Conservation (phyloP, 2,113 vertebrate genomes). For the Acrocephalus arundinaceus region DNA sequence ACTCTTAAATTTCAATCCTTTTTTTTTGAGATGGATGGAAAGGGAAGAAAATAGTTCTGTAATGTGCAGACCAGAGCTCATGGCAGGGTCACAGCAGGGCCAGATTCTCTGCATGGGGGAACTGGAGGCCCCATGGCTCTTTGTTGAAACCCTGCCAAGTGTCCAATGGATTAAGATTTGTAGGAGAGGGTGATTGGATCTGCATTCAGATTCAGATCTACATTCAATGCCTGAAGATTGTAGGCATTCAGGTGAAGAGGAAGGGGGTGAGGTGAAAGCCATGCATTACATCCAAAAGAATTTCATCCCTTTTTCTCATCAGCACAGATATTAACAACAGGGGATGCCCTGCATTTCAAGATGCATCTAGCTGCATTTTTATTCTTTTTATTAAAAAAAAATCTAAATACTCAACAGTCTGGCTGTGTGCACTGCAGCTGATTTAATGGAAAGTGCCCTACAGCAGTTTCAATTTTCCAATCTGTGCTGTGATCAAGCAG, state of each 20-base stretch:
- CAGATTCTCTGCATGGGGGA: conserved; percentile 38
- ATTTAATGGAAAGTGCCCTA: neutral
- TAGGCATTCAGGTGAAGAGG: conserved; percentile 6
- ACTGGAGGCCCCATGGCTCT: neutral
- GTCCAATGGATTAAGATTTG: conserved; percentile 39
- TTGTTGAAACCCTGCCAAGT: conserved; percentile 59
- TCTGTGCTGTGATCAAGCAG: neutral
- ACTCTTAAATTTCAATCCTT: neutral
- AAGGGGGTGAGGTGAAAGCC: neutral
- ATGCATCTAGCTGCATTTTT: neutral
- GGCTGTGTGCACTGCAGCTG: neutral
- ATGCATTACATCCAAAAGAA: neutral
- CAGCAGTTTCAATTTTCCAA: neutral
- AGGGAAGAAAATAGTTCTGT: neutral
- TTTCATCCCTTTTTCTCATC: neutral
- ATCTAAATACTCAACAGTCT: neutral
- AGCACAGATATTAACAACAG: neutral
- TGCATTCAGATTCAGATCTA: neutral
- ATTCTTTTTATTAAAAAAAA: neutral
- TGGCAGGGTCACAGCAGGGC: conserved; percentile 15
- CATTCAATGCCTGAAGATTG: neutral
- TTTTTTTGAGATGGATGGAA: neutral
- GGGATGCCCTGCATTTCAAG: neutral
- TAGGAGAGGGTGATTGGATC: neutral
- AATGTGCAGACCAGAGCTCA: neutral